phyloP scores from a whole-genome alignment of 2,888 invertebrate species.

The Drosophila kuntzei region DNA sequence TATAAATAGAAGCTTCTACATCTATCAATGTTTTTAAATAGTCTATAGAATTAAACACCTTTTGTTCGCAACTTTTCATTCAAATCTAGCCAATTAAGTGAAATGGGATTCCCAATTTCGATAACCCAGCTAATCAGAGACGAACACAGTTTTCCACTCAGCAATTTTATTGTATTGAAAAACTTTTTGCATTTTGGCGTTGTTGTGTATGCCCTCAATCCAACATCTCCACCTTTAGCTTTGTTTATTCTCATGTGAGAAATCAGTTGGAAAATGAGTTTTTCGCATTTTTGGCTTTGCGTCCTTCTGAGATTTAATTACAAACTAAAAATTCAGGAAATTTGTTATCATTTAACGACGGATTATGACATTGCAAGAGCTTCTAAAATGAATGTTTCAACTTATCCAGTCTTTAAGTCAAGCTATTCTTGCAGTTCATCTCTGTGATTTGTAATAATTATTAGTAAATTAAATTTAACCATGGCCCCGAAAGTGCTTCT shows the following conservation, averaged over 20 bases:
- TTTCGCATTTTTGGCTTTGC: neutral
- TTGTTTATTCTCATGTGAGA: constrained; percentile 24
- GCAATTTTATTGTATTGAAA: constrained; percentile 26
- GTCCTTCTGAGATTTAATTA: neutral
- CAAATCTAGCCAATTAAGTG: neutral
- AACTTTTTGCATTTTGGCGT: constrained; percentile 36
- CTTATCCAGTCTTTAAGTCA: neutral
- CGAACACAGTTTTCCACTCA: constrained; percentile 58
- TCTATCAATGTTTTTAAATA: neutral
- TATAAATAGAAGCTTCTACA: too few relatives aligned
- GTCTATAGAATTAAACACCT: neutral
- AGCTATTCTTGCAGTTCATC: neutral
- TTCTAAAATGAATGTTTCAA: too few relatives aligned
- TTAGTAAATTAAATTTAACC: neutral
- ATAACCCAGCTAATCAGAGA: constrained; percentile 35
- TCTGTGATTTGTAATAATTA: constrained; percentile 2
- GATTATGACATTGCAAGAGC: neutral
- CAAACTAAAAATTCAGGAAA: neutral
- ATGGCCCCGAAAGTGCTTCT: neutral
- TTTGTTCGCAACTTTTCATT: neutral
- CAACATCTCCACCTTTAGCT: constrained; percentile 16
- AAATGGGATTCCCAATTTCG: neutral
- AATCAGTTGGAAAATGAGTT: constrained; percentile 26
- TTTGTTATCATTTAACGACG: neutral
- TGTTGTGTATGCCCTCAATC: neutral